A percentile compares a stretch with the other conserved stretches of the same genome.
These are phyloP conservation scores for Apogon talboti DNA, from an alignment of 2,797 vertebrate species.

Conservation along the genomic window DNA sequence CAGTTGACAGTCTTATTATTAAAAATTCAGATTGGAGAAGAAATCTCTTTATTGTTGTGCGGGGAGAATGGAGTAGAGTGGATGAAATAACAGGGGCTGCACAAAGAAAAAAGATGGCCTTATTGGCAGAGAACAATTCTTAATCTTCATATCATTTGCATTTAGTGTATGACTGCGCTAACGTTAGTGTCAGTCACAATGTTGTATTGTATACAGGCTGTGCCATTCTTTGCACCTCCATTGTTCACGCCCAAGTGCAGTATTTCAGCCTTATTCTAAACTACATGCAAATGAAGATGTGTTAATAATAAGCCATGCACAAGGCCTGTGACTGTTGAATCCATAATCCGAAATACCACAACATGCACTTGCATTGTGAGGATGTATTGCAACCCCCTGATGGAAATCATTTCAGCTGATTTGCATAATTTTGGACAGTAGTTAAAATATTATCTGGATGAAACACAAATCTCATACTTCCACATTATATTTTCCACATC, in stretches of 20 bases:
- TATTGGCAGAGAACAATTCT: slow-evolving; percentile 21
- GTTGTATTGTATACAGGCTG: slow-evolving; percentile 27
- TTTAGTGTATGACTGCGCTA: slow-evolving; percentile 20
- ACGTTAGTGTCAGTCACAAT: slow-evolving; percentile 40
- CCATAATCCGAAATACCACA: slow-evolving; percentile 15
- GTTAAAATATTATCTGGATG: no score
- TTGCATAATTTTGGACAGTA: no score
- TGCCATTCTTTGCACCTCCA: background rate
- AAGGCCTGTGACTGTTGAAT: slow-evolving; percentile 5
- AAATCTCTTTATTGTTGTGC: slow-evolving; percentile 48
- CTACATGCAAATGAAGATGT: slow-evolving; percentile 43
- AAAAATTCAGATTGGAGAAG: slow-evolving; percentile 50
- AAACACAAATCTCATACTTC: no score
- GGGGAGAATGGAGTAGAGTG: slow-evolving; percentile 19
- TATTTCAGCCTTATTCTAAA: slow-evolving; percentile 20
- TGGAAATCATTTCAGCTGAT: no score
- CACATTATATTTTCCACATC: no score
- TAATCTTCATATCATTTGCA: slow-evolving; percentile 44
- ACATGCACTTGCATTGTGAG: background rate
- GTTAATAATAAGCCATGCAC: slow-evolving; percentile 47
- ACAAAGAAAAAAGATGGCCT: slow-evolving; percentile 17
- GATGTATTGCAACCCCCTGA: background rate
- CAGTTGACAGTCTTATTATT: slow-evolving; percentile 62
- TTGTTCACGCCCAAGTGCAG: slow-evolving; percentile 23
- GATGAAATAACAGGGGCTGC: slow-evolving; percentile 32